phyloP scores from a whole-genome alignment of 2,797 vertebrate species.

The Typhlichthys eigenmanni region DNA sequence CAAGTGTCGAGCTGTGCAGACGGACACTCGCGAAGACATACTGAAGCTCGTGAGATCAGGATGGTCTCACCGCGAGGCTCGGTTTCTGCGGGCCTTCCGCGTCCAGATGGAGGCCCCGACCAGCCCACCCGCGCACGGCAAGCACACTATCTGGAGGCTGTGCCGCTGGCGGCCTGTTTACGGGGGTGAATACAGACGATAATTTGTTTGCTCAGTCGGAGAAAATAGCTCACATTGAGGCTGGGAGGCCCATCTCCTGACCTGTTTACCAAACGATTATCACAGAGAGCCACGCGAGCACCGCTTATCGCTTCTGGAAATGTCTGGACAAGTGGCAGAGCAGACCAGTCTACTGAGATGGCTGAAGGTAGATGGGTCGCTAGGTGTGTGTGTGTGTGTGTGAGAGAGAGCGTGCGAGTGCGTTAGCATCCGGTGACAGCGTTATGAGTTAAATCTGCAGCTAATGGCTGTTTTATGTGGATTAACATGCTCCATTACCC shows the following conservation, averaged over 20 bases:
- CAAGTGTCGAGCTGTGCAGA: too few relatives aligned
- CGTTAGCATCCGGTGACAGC: slow-evolving; percentile 37
- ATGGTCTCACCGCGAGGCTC: too few relatives aligned
- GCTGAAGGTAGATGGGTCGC: slow-evolving; percentile 10
- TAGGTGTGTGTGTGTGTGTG: slow-evolving; percentile 26
- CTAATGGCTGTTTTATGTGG: slow-evolving; percentile 75
- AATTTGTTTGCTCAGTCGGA: slow-evolving; percentile 71
- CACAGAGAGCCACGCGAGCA: slow-evolving; percentile 67
- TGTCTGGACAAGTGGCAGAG: not conserved
- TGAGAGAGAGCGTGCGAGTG: not conserved
- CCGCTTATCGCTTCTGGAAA: slow-evolving; percentile 44
- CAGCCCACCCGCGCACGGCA: not conserved
- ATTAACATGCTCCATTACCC: slow-evolving; percentile 78
- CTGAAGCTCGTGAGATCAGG: too few relatives aligned
- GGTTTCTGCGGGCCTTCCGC: too few relatives aligned
- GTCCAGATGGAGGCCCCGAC: too few relatives aligned
- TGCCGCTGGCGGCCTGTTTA: slow-evolving; percentile 64
- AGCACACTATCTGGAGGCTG: slow-evolving; percentile 52
- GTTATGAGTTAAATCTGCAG: slow-evolving; percentile 61
- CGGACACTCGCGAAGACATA: too few relatives aligned
- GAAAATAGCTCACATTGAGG: slow-evolving; percentile 73
- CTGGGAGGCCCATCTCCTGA: slow-evolving; percentile 68
- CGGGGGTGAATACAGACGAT: slow-evolving; percentile 63
- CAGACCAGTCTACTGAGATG: too few relatives aligned
- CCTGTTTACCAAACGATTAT: slow-evolving; percentile 75